Percentiles rank a stretch among this genome's conserved stretches.
phyloP scores from a whole-genome alignment of 2,113 vertebrate species.

The Petrocephalus microphthalmus region DNA sequence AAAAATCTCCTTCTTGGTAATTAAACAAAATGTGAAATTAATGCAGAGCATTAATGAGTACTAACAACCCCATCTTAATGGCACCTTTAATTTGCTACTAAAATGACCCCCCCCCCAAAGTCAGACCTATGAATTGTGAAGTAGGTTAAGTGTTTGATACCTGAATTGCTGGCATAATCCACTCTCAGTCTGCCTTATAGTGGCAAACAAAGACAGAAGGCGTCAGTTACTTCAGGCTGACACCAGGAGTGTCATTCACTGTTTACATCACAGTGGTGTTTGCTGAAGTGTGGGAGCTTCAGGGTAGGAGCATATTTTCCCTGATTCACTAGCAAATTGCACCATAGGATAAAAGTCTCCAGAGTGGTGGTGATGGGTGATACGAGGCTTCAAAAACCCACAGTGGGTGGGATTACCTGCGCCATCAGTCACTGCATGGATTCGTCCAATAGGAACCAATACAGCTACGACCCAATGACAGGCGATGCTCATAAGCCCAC shows the following conservation, averaged over 20 bases:
- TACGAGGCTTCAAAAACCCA: background rate
- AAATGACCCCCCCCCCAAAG: background rate
- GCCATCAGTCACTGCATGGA: background rate
- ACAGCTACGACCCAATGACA: background rate
- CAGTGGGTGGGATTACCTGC: background rate
- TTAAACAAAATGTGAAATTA: conserved; percentile 12
- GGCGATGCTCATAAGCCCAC: background rate
- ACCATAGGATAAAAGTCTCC: background rate
- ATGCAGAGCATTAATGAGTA: background rate
- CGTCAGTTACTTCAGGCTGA: background rate
- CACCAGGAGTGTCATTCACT: background rate
- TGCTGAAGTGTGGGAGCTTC: background rate
- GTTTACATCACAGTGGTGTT: background rate
- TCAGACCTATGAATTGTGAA: background rate
- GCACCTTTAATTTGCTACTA: conserved; percentile 5
- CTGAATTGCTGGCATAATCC: background rate
- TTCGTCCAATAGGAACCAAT: background rate
- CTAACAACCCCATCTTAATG: background rate
- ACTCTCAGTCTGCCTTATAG: background rate
- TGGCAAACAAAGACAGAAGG: background rate
- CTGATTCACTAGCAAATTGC: background rate
- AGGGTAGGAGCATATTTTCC: background rate
- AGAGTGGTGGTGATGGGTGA: background rate
- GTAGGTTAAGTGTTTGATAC: background rate
- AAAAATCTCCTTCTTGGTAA: conserved; percentile 43